Percentiles rank a stretch among this genome's conserved stretches.
Evolutionary conservation across 2,113 vertebrate species (phyloP).

Genomic region (Nothocercus julius): DNA sequence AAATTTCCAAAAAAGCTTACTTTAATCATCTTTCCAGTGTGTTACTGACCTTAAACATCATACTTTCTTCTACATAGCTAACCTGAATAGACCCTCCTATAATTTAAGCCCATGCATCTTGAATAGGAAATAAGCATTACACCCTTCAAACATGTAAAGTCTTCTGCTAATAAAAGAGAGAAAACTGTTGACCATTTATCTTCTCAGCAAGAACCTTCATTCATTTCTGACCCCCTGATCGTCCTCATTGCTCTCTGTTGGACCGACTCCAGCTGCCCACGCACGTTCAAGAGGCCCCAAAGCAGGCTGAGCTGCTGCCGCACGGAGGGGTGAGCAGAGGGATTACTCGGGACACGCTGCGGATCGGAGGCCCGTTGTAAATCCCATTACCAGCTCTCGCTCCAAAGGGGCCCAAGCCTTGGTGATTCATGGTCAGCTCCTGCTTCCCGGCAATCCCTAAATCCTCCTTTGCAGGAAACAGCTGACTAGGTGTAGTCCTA

Average conservation of each 20-base stretch:
- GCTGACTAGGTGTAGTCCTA: too few species aligned
- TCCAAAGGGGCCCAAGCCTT: accelerated
- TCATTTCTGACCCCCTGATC: not conserved
- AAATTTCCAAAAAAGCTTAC: not conserved
- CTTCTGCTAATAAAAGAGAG: not conserved
- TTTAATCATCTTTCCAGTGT: not conserved
- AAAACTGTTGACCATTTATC: accelerated
- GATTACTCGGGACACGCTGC: accelerated
- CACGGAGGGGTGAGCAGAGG: not conserved
- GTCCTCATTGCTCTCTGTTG: not conserved
- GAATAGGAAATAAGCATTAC: accelerated
- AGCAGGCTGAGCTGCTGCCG: not conserved
- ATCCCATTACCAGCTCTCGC: accelerated
- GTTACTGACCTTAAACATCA: not conserved
- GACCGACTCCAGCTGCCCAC: not conserved
- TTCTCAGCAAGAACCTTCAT: not conserved
- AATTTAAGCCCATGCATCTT: accelerated
- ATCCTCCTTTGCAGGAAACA: not conserved
- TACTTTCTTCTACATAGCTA: accelerated
- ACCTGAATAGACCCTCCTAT: not conserved
- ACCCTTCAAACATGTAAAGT: too few species aligned
- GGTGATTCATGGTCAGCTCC: not conserved
- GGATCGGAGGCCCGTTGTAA: not conserved
- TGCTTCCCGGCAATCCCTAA: not conserved
- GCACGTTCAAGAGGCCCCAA: not conserved